Conservation (phyloP, 2,888 invertebrate species). For the Gastrophysa polygoni region DNA sequence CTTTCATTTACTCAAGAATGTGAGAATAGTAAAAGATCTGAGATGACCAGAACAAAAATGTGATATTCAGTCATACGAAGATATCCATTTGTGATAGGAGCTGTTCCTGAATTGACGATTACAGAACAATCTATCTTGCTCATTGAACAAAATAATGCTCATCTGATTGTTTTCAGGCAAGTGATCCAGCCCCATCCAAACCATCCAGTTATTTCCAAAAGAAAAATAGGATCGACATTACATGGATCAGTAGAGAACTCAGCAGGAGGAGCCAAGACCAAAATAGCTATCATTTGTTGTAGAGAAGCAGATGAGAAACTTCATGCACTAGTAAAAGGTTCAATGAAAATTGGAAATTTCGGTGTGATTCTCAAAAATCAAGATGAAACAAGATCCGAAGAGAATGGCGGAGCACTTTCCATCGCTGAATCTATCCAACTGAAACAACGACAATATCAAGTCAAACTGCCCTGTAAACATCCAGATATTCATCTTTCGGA, state of each 20-base stretch:
- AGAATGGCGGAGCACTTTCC: neutral
- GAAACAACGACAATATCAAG: too few species aligned
- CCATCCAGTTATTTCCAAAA: neutral
- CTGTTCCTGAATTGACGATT: neutral
- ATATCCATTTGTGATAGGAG: neutral
- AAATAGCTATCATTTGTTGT: neutral
- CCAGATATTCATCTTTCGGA: neutral
- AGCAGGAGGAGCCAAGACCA: neutral
- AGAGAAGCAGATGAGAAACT: neutral
- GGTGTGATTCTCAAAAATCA: neutral
- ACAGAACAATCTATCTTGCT: neutral
- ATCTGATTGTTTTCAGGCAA: neutral
- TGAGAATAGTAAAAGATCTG: neutral
- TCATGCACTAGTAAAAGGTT: neutral
- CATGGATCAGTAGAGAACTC: neutral
- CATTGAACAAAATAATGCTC: conserved; percentile 2
- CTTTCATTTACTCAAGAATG: neutral
- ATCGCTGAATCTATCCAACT: neutral
- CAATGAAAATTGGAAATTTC: neutral
- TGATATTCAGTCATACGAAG: neutral
- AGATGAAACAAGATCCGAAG: neutral
- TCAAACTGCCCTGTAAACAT: neutral
- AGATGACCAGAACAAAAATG: neutral
- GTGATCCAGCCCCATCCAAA: neutral
- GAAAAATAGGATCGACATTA: neutral